phyloP scores from a whole-genome alignment of 2,113 vertebrate species.

The Plotosus lineatus region DNA sequence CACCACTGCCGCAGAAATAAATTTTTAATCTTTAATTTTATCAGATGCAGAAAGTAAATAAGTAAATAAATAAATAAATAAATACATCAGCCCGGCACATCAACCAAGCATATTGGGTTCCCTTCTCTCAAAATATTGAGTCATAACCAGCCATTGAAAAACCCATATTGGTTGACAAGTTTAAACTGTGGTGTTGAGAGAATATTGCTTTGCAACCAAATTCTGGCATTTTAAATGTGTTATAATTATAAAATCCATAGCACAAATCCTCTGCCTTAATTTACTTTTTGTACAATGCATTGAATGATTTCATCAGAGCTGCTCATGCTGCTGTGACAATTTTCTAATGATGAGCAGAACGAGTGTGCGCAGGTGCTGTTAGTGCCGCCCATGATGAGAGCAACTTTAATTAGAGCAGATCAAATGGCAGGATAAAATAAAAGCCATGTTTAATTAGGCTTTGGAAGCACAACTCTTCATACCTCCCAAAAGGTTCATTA shows the following conservation, averaged over 20 bases:
- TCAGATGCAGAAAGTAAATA: too few relatives aligned
- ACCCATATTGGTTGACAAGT: too few relatives aligned
- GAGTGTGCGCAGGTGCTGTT: conserved; percentile 33
- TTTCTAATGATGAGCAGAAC: conserved; percentile 43
- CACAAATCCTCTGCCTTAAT: neutral
- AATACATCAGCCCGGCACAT: too few relatives aligned
- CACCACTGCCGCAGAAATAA: too few relatives aligned
- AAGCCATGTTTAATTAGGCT: conserved; percentile 51
- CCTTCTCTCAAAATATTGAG: too few relatives aligned
- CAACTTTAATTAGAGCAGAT: conserved; percentile 54
- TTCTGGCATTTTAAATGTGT: neutral
- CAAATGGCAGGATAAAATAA: conserved; percentile 54
- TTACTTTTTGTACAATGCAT: neutral
- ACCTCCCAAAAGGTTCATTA: conserved; percentile 47
- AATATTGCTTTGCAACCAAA: neutral
- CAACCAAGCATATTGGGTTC: too few relatives aligned
- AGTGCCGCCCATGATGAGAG: conserved; percentile 34
- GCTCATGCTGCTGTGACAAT: conserved; percentile 9
- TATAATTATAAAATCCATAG: neutral
- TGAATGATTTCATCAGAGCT: conserved; percentile 29
- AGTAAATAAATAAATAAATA: too few relatives aligned
- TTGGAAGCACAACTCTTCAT: conserved; percentile 9
- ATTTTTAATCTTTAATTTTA: too few relatives aligned
- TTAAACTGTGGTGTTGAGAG: neutral
- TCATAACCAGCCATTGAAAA: too few relatives aligned